Evolutionary conservation across 2,113 vertebrate species (phyloP), one percentile per base, ranked within the genome.

Genomic region (Guaruba guarouba): DNA sequence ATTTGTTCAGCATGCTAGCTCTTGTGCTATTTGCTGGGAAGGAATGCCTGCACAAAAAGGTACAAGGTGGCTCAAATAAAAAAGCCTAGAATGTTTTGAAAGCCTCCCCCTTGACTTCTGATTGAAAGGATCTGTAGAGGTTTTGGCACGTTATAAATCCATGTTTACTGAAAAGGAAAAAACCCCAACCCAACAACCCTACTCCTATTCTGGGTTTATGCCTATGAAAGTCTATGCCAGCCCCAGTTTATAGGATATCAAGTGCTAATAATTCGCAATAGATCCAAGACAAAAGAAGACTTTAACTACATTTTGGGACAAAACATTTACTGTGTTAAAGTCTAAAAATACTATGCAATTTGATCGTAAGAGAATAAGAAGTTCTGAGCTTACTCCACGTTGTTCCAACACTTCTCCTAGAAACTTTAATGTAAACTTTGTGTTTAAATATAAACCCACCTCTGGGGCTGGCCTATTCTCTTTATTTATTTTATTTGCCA

Each of bases 11-110:
- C 90, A 76, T 92, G 80, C 86, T 91, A 91, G 92, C 44, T 92
- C 83, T 95, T 95, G 95, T 87, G 91, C 92, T 91, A 87, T 96
- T 94, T 96, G 86, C 92, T 96, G 81, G 44, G 93, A 96, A 96
- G 86, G 95, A 95, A 94, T 93, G 95, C 69, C 82, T 96, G 82
- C 66, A 91, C 75, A 89, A 93, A 94, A 93, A 92, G 17, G 75
- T 90, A 46, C 0, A 6, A 96, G 35, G 64, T 79, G 54, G 73
- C 55, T 94, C 70, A 94, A 82, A 92, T 85, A 77, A 93, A 87
- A 95, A 91, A 81, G 19, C 35, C 35, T 52, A 86, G 44, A 94
- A 88, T 94, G 91, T 91, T 93, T 92, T 96, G 94, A 95, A 95
- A 97, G 49, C 44, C 73, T 93, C 77, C 89, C 77, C 31, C 59